Evolutionary conservation across 2,888 invertebrate genomes (phyloP), one percentile per base, ranked within the genome.

Genomic region (Synanthedon vespiformis): DNA sequence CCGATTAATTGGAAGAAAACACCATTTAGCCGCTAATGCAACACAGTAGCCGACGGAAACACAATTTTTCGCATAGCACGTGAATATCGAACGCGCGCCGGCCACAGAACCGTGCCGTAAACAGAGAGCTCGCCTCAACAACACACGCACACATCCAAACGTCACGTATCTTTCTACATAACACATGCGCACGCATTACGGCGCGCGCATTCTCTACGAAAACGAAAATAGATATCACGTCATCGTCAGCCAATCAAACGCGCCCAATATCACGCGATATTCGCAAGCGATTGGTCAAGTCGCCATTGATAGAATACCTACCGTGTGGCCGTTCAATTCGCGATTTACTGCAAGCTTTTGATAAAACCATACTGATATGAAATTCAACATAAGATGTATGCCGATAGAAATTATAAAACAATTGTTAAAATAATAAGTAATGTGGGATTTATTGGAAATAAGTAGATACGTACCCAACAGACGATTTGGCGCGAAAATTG

Each of bases 31-130:
- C 72, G 71, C 68, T 73, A 67, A 66, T 71, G 69, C 71, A 70
- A 74, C 67, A 70, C 72, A 69, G 70, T 66, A 72, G 68, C 72
- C 71, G 68, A 71, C 71, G 81, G 82, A 74, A 85, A 85, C 72
- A 80, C 75, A 68, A 68, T 71, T 72, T 22, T 22, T 75, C 70
- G 72, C 72, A 70, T 72, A 65, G 68, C 75, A 76, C 77, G 74
- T 76, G 72, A 92, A 91, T 91, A n/a, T 90, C 88, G 92, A 92
- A 77, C 90, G 93, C 75, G 80, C 80, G 65, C 88, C 89, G 77
- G 89, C 89, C 68, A 74, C 73, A 72, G 71, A 71, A 85, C 86
- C 74, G 83, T 88, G 66, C 89, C 88, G 77, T 89, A 90, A 70
- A 89, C 89, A 76, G 89, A 88, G 58, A 71, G 71, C 72, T 73